A percentile compares a stretch with the other conserved stretches of the same genome.
phyloP scores from a whole-genome alignment of 2,113 vertebrate species.

The Eptesicus fuscus region DNA sequence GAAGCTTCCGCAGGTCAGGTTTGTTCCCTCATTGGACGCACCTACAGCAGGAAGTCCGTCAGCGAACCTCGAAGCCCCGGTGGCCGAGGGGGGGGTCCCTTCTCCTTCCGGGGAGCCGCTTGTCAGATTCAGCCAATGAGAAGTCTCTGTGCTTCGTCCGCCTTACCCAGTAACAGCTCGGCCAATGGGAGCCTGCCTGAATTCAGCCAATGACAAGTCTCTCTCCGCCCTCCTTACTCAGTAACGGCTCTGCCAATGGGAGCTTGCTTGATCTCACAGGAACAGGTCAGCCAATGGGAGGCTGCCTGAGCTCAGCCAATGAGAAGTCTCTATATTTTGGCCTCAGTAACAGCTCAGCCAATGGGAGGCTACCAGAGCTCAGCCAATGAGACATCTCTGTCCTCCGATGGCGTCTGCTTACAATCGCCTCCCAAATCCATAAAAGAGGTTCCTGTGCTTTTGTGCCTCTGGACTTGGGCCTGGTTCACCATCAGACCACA shows the following conservation, averaged over 20 bases:
- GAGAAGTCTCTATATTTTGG: neutral
- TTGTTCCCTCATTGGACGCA: neutral
- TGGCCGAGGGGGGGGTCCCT: too few species aligned
- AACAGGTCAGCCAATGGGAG: neutral
- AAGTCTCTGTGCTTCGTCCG: neutral
- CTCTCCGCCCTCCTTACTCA: too few species aligned
- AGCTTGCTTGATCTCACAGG: too few species aligned
- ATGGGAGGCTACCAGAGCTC: neutral
- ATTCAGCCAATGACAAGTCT: neutral
- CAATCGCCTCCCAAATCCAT: neutral
- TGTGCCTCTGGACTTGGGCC: neutral
- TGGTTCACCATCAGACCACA: neutral
- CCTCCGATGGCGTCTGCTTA: neutral
- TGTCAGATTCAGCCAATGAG: neutral
- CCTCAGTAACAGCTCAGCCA: neutral
- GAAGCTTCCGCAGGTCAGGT: neutral
- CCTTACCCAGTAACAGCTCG: neutral
- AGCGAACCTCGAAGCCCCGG: too few species aligned
- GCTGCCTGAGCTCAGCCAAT: neutral
- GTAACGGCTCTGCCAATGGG: too few species aligned
- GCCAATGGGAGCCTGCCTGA: neutral
- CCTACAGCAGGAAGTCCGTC: neutral
- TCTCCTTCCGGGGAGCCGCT: too few species aligned
- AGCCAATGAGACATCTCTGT: neutral
- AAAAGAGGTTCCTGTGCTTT: neutral